These are phyloP conservation scores for Syndactyla subalaris DNA, from an alignment of 2,797 vertebrate genomes.

Conservation along the genomic window DNA sequence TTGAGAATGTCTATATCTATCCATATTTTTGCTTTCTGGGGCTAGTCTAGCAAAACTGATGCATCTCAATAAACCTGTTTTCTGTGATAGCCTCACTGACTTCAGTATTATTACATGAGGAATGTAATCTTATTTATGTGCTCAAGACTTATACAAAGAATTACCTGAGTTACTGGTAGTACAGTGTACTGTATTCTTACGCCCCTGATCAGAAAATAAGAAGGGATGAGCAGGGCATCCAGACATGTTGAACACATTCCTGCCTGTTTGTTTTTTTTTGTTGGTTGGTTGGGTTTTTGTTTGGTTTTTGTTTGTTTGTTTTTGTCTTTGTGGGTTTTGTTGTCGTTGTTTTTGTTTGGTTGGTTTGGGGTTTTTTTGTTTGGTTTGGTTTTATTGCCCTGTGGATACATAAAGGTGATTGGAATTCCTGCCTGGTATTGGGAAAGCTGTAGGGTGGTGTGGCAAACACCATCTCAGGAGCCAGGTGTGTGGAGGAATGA, in stretches of 20 bases:
- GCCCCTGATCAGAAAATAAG: background rate
- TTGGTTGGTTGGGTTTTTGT: too few relatives aligned
- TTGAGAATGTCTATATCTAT: background rate
- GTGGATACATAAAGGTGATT: background rate
- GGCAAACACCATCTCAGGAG: background rate
- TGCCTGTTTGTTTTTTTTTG: background rate
- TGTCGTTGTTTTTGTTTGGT: too few relatives aligned
- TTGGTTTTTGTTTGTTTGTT: too few relatives aligned
- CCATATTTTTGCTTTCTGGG: background rate
- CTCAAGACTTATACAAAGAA: background rate
- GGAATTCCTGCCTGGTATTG: background rate
- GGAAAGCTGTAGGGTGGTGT: background rate
- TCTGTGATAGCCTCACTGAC: background rate
- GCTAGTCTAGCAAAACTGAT: background rate
- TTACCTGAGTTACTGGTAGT: background rate
- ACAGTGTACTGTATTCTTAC: background rate
- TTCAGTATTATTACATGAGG: background rate
- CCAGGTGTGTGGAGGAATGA: background rate
- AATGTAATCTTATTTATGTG: background rate
- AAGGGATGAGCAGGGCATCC: background rate
- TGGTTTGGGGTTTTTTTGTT: too few relatives aligned
- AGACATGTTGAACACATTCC: background rate
- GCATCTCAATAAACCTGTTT: background rate
- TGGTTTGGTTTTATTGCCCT: background rate
- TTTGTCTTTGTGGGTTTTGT: too few relatives aligned